phyloP scores from a whole-genome alignment of 23 tunicate species.

The Clavelina lepadiformis region DNA sequence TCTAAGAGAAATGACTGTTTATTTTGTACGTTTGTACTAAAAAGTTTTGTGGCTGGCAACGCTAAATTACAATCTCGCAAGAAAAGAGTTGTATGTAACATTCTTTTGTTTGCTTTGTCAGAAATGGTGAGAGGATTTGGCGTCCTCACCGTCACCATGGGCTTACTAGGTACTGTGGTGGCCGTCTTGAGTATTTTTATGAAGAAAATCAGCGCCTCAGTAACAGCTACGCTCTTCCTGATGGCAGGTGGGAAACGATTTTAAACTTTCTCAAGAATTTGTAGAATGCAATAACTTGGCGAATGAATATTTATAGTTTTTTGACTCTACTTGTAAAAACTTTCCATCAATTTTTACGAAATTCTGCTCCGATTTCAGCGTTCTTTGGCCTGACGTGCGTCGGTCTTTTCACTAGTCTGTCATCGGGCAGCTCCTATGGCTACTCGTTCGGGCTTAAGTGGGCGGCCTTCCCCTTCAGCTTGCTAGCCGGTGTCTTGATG shows the following conservation, averaged over 20 bases:
- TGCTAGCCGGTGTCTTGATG: constrained; percentile 55
- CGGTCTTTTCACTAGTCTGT: constrained; percentile 45
- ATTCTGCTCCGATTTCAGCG: constrained; percentile 23
- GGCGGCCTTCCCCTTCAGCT: constrained; percentile 56
- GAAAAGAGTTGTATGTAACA: no score
- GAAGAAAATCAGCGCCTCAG: constrained; percentile 40
- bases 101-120: no score
- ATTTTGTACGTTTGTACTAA: no score
- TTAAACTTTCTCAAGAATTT: background rate
- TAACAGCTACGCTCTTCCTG: constrained; percentile 52
- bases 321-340: background rate
- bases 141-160: constrained; percentile 34
- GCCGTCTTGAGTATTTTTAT: constrained; percentile 10
- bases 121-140: constrained; percentile 84
- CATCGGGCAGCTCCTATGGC: constrained; percentile 23
- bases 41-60: no score
- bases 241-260: constrained; percentile 51
- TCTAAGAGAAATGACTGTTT: no score
- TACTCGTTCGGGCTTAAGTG: constrained; percentile 60
- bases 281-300: background rate
- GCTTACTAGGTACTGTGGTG: constrained; percentile 39
- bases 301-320: background rate
- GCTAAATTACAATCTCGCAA: no score
- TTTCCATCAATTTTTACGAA: background rate
- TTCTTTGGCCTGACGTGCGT: constrained; percentile 52